phyloP scores from a whole-genome alignment of 2,888 invertebrate species.

The Shargacucullia verbasci region DNA sequence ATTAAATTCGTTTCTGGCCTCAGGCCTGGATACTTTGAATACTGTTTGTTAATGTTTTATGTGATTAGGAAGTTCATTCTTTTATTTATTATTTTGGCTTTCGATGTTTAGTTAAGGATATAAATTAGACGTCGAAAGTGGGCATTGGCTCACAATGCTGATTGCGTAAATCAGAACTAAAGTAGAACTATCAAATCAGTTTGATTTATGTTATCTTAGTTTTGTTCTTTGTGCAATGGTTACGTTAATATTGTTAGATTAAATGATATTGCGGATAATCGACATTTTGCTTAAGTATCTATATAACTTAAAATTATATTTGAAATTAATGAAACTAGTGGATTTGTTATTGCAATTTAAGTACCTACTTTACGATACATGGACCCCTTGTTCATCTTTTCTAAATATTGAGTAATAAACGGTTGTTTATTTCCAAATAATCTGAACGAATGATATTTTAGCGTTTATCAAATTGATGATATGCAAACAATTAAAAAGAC shows the following conservation, averaged over 20 bases:
- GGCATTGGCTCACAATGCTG: constrained; percentile 32
- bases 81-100: constrained; percentile 48
- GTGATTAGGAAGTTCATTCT: constrained; percentile 78
- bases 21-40: constrained; percentile 72
- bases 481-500: constrained; percentile 12
- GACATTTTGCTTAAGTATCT: too few species aligned
- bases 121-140: constrained; percentile 41
- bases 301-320: too few species aligned
- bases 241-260: neutral
- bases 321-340: too few species aligned
- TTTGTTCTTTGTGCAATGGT: constrained; percentile 20
- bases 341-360: too few species aligned
- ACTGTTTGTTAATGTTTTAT: constrained; percentile 80
- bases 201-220: constrained; percentile 24
- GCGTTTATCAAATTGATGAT: constrained; percentile 2
- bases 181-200: constrained; percentile 21
- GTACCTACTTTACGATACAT: too few species aligned
- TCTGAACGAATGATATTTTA: neutral
- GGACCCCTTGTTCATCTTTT: too few species aligned
- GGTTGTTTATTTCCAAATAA: neutral
- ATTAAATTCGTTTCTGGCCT: constrained; percentile 84
- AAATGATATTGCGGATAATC: too few species aligned
- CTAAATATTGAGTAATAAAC: too few species aligned
- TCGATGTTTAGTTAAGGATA: constrained; percentile 34
- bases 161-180: constrained; percentile 33